Evolutionary conservation across 2,797 vertebrate species (phyloP), one percentile per base, ranked within the genome.

Genomic region (Tamandua tetradactyla): DNA sequence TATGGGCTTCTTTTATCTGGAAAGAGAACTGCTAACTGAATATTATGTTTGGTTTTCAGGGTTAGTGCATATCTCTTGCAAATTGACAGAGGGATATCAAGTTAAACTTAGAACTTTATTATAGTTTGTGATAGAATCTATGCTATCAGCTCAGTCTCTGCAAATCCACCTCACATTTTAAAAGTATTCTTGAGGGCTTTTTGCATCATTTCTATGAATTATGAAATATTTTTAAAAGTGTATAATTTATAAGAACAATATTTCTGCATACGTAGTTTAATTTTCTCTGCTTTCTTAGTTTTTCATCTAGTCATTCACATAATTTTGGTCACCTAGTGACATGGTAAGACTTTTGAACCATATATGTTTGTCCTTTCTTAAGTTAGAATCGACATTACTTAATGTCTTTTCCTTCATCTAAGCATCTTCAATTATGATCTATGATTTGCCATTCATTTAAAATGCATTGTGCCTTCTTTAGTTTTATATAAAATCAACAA

Each of bases 181-280:
- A 89, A 84, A 59, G 20, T 42, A 8, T 82, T 55, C 47, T 85
- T 89, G 44, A 52, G 40, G n/a, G n/a, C n/a, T n/a, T n/a, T n/a
- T 81, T 91, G 61, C 25, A 20, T 82, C 74, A 55, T 88, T 83
- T 88, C 25, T 81, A 42, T 61, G 59, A 87, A 93, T 44, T 88
- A 11, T 32, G 14, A 95, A 87, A 74, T 59, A 88, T n/a, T 72
- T 68, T 75, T 15, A 57, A 78, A 64, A 85, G 5, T 7, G 27
- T 57, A 32, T 11, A 25, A 87, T 47, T 82, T 78, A 25, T 52
- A 57, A 20, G 22, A 92, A 80, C 25, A n/a, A 0, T 74, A 81
- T n/a, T 68, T 75, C 49, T 89, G 13, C 12, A 69, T n/a, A 44
- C 57, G 42, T 47, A 57, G 5, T 55, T 89, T 82, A 75, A 64